Evolutionary conservation across 1,140 invertebrate genomes (phyloP).

Genomic region (Cydia pomonella): DNA sequence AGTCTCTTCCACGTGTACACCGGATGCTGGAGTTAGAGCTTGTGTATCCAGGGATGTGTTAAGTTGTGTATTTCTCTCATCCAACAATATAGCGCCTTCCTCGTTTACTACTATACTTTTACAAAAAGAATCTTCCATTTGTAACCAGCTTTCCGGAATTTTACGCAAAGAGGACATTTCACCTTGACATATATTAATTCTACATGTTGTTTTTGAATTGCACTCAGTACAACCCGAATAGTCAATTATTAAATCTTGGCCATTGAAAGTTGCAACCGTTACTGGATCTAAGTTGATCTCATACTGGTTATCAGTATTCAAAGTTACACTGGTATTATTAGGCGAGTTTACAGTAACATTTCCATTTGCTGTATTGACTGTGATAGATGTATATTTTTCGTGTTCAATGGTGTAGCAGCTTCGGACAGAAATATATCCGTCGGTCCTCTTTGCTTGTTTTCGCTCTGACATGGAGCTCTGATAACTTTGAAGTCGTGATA

Average conservation of each 20-base stretch:
- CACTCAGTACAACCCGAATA: constrained; percentile 59
- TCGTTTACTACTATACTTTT: constrained; percentile 61
- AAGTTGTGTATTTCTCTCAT: constrained; percentile 35
- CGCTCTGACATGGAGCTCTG: constrained; percentile 34
- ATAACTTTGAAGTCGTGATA: neutral
- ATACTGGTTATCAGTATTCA: constrained; percentile 59
- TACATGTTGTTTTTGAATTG: constrained; percentile 54
- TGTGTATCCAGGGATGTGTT: neutral
- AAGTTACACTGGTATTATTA: constrained; percentile 53
- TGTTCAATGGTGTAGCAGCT: constrained; percentile 78
- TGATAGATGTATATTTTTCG: constrained; percentile 78
- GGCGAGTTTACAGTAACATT: constrained; percentile 63
- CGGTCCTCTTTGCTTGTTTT: constrained; percentile 44
- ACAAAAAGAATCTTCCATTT: constrained; percentile 64
- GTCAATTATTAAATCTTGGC: constrained; percentile 53
- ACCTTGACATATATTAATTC: constrained; percentile 55
- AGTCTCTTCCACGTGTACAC: neutral
- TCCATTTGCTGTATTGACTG: constrained; percentile 68
- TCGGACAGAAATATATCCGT: constrained; percentile 78
- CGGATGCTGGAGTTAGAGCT: neutral
- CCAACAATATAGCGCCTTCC: constrained; percentile 60
- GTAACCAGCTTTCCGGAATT: constrained; percentile 56
- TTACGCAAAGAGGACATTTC: constrained; percentile 48
- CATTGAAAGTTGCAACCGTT: constrained; percentile 60
- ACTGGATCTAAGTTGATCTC: constrained; percentile 54